A percentile compares a stretch with the other conserved stretches of the same genome.
Conservation (phyloP, 2,888 invertebrate genomes). For the Stenotaenia linearis region DNA sequence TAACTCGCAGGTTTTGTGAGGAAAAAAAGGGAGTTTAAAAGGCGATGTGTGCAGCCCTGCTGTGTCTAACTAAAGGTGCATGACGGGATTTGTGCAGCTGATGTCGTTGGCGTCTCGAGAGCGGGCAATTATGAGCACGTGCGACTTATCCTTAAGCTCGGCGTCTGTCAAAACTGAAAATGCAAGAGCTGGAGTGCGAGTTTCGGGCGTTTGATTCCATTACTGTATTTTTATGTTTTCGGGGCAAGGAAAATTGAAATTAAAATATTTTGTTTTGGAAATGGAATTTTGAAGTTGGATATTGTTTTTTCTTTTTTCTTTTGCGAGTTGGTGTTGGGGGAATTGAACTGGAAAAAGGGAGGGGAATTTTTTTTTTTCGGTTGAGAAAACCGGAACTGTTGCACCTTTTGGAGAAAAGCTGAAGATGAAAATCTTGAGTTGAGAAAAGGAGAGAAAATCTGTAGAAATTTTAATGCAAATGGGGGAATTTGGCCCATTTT, state of each 20-base stretch:
- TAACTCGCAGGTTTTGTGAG: neutral
- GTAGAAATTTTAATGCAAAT: too few species aligned
- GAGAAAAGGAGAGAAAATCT: too few species aligned
- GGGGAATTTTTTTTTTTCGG: too few species aligned
- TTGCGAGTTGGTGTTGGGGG: too few species aligned
- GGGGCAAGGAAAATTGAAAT: neutral
- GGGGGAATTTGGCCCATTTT: too few species aligned
- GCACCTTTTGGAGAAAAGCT: too few species aligned
- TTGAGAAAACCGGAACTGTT: too few species aligned
- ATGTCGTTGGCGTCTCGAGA: neutral
- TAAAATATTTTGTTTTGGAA: neutral
- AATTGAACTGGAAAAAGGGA: too few species aligned
- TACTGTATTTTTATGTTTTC: neutral
- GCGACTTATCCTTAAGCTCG: conserved; percentile 3
- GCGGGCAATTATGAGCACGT: conserved; percentile 15
- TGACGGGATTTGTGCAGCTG: conserved; percentile 19
- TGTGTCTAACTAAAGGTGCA: conserved; percentile 6
- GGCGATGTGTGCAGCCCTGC: neutral
- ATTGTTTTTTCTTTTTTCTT: neutral
- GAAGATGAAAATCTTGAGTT: too few species aligned
- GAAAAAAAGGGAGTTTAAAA: neutral
- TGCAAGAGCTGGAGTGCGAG: neutral
- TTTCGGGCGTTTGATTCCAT: neutral
- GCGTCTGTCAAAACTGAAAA: neutral
- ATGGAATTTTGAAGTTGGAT: neutral